Conservation (phyloP, 1,140 invertebrate genomes). For the Episyrphus balteatus region DNA sequence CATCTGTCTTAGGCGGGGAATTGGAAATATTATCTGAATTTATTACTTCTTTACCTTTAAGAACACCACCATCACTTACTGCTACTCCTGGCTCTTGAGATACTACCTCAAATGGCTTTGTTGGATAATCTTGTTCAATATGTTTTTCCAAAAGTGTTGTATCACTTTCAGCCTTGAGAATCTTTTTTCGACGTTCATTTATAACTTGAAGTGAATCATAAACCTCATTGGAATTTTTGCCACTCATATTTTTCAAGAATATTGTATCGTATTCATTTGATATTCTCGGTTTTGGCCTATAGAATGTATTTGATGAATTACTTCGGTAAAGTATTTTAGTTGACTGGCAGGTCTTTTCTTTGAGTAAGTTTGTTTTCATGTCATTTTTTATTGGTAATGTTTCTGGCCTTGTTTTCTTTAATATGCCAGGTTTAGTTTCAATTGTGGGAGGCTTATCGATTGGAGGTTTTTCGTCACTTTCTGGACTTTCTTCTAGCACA, state of each 20-base stretch:
- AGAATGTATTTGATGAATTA: constrained; percentile 32
- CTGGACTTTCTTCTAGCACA: constrained; percentile 25
- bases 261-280: constrained; percentile 27
- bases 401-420: constrained; percentile 28
- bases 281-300: constrained; percentile 22
- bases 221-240: constrained; percentile 19
- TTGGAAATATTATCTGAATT: too few species aligned
- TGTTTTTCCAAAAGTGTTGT: constrained; percentile 12
- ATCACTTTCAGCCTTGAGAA: constrained; percentile 30
- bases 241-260: constrained; percentile 22
- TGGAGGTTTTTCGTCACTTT: constrained; percentile 14
- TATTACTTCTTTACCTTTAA: too few species aligned
- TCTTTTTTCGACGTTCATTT: constrained; percentile 26
- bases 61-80: too few species aligned
- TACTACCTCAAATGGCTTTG: too few species aligned
- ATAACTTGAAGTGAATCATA: constrained; percentile 32
- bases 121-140: too few species aligned
- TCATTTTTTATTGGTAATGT: constrained; percentile 14
- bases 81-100: too few species aligned
- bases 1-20: too few species aligned
- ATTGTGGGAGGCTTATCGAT: not conserved
- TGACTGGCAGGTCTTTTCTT: constrained; percentile 1
- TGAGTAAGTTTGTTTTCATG: constrained; percentile 8
- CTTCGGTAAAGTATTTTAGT: constrained; percentile 17
- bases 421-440: constrained; percentile 1